These are phyloP conservation scores for Perccottus glenii DNA, from an alignment of 2,113 vertebrate genomes.

Conservation along the genomic window DNA sequence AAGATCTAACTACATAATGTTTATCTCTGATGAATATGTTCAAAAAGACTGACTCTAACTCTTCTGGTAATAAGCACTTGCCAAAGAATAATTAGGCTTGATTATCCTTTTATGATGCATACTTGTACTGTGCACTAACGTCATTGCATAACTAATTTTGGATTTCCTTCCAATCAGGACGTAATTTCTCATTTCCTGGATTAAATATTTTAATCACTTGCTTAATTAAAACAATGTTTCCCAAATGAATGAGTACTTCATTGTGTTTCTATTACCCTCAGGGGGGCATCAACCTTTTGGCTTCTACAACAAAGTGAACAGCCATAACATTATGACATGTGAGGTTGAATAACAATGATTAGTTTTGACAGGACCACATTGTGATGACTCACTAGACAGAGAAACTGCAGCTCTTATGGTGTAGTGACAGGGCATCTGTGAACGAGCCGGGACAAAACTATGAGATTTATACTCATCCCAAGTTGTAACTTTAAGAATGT, in stretches of 20 bases:
- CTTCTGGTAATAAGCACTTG: neutral
- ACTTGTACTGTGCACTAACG: neutral
- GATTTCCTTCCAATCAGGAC: slow-evolving; percentile 19
- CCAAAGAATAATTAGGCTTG: slow-evolving; percentile 5
- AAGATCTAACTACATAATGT: neutral
- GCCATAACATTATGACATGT: neutral
- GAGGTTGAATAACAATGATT: neutral
- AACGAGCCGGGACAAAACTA: neutral
- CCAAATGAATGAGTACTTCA: neutral
- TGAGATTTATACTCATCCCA: too few relatives aligned
- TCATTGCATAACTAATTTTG: neutral
- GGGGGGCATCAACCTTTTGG: neutral
- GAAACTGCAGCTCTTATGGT: neutral
- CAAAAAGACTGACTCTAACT: neutral
- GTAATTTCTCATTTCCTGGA: slow-evolving; percentile 17
- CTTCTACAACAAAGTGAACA: neutral
- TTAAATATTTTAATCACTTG: neutral
- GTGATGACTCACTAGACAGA: neutral
- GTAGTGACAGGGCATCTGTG: neutral
- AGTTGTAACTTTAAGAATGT: neutral
- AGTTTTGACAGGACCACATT: neutral
- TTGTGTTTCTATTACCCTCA: neutral
- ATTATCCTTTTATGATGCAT: slow-evolving; percentile 4
- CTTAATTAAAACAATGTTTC: slow-evolving; percentile 1
- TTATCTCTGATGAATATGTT: slow-evolving; percentile 2